Percentiles rank a stretch among this genome's conserved stretches.
phyloP scores from a whole-genome alignment of 2,797 vertebrate genomes.

The Rhincodon typus region DNA sequence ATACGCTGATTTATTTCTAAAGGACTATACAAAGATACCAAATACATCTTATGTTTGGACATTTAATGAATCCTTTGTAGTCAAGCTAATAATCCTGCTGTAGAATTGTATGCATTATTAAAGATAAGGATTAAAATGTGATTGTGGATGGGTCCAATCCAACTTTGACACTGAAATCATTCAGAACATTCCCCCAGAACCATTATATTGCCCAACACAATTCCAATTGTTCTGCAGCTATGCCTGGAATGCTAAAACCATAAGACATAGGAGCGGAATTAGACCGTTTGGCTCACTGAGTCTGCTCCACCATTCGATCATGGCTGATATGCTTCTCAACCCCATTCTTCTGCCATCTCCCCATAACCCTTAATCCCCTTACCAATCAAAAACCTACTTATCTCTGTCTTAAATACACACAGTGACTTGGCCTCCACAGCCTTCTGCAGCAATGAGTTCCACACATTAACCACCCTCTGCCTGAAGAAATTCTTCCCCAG shows the following conservation, averaged over 20 bases:
- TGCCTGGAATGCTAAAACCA: neutral
- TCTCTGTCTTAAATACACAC: too few species aligned
- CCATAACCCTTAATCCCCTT: too few species aligned
- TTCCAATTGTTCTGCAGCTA: neutral
- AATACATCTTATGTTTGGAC: neutral
- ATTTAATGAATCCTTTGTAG: neutral
- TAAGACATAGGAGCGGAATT: too few species aligned
- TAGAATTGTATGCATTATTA: neutral
- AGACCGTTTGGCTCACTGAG: too few species aligned
- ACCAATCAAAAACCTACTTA: too few species aligned
- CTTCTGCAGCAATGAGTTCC: too few species aligned
- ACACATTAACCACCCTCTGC: too few species aligned
- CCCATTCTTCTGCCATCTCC: too few species aligned
- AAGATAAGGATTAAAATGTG: neutral
- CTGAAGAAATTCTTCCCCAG: too few species aligned
- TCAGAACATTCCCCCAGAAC: neutral
- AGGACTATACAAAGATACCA: neutral
- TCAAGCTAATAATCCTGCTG: neutral
- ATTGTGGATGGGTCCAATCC: neutral
- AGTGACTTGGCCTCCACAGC: too few species aligned
- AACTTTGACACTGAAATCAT: neutral
- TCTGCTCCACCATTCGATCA: too few species aligned
- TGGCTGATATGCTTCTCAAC: too few species aligned
- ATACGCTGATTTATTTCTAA: neutral
- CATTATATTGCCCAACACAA: neutral